A percentile compares a stretch with the other conserved stretches of the same genome.
These are phyloP conservation scores for Sminthurides bifidus DNA, from an alignment of 1,140 invertebrate genomes.

Conservation along the genomic window DNA sequence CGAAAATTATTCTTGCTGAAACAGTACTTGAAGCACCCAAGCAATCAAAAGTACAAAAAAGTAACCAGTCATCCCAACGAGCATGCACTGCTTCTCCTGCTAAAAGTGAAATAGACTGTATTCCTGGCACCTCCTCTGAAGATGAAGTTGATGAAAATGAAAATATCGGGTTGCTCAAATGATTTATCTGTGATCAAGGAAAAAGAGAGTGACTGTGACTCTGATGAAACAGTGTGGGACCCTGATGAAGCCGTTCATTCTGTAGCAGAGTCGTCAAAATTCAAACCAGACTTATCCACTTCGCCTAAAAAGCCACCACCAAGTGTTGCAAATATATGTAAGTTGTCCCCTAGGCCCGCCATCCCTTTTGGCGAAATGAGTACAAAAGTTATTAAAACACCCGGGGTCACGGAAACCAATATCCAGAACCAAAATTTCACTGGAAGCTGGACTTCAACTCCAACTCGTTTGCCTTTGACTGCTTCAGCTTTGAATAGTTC, in stretches of 20 bases:
- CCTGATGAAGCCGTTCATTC: neutral
- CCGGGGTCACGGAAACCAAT: no score
- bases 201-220: no score
- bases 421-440: no score
- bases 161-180: neutral
- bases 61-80: neutral
- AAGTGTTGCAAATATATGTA: neutral
- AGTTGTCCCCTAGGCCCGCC: no score
- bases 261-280: no score
- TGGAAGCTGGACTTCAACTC: no score
- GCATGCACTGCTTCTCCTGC: neutral
- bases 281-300: no score
- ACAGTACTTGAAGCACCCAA: neutral
- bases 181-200: neutral
- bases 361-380: neutral
- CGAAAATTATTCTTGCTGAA: neutral
- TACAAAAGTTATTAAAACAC: no score
- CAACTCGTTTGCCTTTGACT: no score
- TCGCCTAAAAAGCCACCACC: no score
- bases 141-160: neutral
- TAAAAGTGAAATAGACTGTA: neutral
- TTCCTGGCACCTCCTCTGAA: conserved; percentile 1
- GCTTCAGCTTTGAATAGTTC: no score
- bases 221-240: neutral
- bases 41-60: neutral